Conservation (phyloP, 2,113 vertebrate genomes). For the Tetraodon nigroviridis region DNA sequence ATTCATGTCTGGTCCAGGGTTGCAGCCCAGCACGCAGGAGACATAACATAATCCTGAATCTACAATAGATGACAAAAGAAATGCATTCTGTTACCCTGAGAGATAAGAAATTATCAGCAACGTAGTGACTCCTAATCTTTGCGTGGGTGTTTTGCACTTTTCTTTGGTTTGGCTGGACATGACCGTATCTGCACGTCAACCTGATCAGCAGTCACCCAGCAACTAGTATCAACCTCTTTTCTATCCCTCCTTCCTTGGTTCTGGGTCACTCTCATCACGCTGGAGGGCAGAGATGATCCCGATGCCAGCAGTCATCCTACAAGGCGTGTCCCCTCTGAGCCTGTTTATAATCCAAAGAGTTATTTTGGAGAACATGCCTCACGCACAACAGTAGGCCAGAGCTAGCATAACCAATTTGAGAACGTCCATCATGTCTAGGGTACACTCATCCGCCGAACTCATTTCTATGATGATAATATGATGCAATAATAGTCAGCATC, state of each 20-base stretch:
- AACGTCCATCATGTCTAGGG: neutral
- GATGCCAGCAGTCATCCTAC: slow-evolving; percentile 33
- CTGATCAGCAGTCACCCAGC: slow-evolving; percentile 26
- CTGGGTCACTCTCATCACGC: slow-evolving; percentile 28
- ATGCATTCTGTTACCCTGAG: neutral
- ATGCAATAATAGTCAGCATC: slow-evolving; percentile 46
- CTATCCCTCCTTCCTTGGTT: slow-evolving; percentile 33
- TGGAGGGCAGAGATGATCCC: slow-evolving; percentile 18
- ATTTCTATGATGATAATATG: slow-evolving; percentile 43
- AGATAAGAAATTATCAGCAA: neutral
- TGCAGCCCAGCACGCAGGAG: slow-evolving; percentile 13
- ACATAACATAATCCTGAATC: slow-evolving; percentile 27
- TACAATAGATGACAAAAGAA: slow-evolving; percentile 4
- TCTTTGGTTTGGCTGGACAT: neutral
- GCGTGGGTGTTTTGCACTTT: neutral
- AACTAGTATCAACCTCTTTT: slow-evolving; percentile 23
- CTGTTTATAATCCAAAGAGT: slow-evolving; percentile 9
- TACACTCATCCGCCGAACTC: slow-evolving; percentile 13
- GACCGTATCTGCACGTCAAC: neutral
- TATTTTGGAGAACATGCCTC: neutral
- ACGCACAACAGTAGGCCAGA: neutral
- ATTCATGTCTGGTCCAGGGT: slow-evolving; percentile 15
- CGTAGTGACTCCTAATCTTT: neutral
- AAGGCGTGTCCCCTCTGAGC: slow-evolving; percentile 7
- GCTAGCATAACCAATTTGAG: slow-evolving; percentile 18